Evolutionary conservation across 2,888 invertebrate species (phyloP), one percentile per base, ranked within the genome.

Genomic region (Nycteola revayana): DNA sequence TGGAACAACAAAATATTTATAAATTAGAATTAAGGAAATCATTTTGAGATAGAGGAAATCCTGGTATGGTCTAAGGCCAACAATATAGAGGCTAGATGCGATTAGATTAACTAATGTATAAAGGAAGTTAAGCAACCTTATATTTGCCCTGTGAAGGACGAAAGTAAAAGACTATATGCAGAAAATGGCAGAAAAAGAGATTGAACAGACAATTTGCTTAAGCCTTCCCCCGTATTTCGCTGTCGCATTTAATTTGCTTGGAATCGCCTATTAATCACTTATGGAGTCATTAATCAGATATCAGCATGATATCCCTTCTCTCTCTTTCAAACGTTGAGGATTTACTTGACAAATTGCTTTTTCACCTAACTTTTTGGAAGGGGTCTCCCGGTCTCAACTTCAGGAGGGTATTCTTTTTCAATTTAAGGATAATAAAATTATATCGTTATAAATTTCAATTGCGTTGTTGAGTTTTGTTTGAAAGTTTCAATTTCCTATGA

Each of bases 341-440:
- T 84, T 81, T 81, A 75, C 82, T 83, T 86, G 86, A 84, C 83
- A 84, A 83, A 85, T 85, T 82, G 81, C 83, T 81, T 83, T 82
- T 77, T 76, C 75, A 64, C 67, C 75, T 71, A 72, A 73, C 79
- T 77, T 81, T 81, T 77, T 25, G 44, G 43, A 41, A 42, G 40
- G 45, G 43, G 30, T 29, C 27, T 31, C 37, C 43, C 34, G 23
- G 37, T 55, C 51, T 45, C 42, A 51, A 48, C 10, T 56, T 51
- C 38, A 20, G 26, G 33, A 37, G 31, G 25, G 24, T 32, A 27
- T 31, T 52, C 48, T 35, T 48, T 32, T 35, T 30, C 14, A 14
- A 14, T 14, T 14, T 14, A 2, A 2, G 14, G 14, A 14, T 14
- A 14, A 14, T 14, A 14, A 14, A 14, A 14, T 14, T 5, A 14